phyloP scores from a whole-genome alignment of 2,113 vertebrate genomes.

The Catharus bicknelli region DNA sequence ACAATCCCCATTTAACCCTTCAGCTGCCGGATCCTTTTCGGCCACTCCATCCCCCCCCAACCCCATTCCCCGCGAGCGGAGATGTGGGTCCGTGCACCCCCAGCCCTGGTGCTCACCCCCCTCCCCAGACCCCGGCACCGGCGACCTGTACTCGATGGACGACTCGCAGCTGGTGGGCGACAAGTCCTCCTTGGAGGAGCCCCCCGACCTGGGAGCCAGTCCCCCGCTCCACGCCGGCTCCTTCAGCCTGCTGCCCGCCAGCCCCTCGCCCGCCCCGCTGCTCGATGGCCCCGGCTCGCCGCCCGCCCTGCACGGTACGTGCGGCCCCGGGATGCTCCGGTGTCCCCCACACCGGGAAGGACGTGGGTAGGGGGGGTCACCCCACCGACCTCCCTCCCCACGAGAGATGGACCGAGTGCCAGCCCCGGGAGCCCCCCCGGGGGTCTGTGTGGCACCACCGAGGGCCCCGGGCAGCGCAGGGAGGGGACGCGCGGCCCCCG shows the following conservation, averaged over 20 bases:
- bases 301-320: slow-evolving; percentile 67
- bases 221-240: slow-evolving; percentile 51
- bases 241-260: slow-evolving; percentile 70
- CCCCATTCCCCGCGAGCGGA: background rate
- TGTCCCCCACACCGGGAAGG: background rate
- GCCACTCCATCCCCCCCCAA: too few species aligned
- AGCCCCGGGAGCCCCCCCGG: background rate
- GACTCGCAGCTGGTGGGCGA: slow-evolving; percentile 70
- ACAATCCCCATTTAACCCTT: slow-evolving; percentile 26
- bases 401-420: rapidly evolving
- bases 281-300: slow-evolving; percentile 51
- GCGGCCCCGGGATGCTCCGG: background rate
- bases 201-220: slow-evolving; percentile 62
- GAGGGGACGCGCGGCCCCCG: background rate
- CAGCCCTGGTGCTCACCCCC: background rate
- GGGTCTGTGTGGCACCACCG: background rate
- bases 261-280: slow-evolving; percentile 66
- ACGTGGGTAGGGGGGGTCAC: rapidly evolving
- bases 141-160: slow-evolving; percentile 73
- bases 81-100: background rate
- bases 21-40: background rate
- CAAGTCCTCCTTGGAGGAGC: slow-evolving; percentile 67
- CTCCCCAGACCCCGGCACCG: slow-evolving; percentile 67
- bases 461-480: background rate
- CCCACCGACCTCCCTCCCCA: rapidly evolving